These are phyloP conservation scores for Helarctos malayanus DNA, from an alignment of 2,797 vertebrate species.

Conservation along the genomic window DNA sequence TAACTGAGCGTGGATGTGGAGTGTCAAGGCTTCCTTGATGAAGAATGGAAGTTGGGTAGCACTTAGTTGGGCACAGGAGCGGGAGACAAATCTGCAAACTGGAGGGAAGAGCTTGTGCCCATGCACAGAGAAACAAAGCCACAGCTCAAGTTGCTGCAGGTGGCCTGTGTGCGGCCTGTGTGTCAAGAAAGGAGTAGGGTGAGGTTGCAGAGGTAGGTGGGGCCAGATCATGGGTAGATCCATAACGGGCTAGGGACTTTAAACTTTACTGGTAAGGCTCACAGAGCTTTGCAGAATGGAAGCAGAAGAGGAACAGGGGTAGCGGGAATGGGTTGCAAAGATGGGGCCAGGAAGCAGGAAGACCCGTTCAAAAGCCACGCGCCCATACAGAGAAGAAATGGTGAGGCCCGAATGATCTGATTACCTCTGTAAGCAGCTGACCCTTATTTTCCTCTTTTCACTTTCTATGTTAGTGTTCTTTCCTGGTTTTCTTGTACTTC, in stretches of 20 bases:
- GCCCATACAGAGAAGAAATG: neutral
- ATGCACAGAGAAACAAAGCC: neutral
- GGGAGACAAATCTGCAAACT: neutral
- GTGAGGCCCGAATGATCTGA: neutral
- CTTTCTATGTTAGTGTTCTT: neutral
- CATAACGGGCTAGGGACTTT: neutral
- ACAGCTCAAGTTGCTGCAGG: neutral
- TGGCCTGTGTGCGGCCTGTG: too few relatives aligned
- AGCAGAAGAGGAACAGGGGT: neutral
- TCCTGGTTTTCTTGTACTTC: neutral
- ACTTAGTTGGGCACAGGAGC: neutral
- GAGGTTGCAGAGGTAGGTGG: too few relatives aligned
- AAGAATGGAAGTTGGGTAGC: neutral
- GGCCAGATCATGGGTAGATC: neutral
- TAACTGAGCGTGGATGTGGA: neutral
- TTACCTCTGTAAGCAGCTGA: too few relatives aligned
- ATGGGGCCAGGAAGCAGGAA: neutral
- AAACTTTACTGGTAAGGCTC: neutral
- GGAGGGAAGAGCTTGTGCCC: neutral
- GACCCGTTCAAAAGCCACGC: rapidly evolving
- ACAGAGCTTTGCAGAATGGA: neutral
- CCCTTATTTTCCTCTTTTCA: neutral
- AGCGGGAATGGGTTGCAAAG: neutral
- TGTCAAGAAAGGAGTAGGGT: neutral
- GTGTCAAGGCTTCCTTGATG: neutral